Conservation (phyloP, 2,888 invertebrate species). For the Ellobium chinense region DNA sequence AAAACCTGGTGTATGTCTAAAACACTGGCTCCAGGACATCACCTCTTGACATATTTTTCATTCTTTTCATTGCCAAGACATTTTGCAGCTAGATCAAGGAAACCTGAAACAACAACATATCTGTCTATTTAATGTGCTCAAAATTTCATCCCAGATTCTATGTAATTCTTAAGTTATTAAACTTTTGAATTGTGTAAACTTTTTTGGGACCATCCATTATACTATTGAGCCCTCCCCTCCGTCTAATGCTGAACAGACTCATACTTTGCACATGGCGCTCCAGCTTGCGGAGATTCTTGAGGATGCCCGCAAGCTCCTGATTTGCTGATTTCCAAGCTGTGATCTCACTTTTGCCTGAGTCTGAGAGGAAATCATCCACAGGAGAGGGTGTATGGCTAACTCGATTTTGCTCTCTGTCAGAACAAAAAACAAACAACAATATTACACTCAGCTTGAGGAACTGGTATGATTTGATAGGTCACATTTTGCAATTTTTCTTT, state of each 20-base stretch:
- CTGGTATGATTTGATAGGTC: no score
- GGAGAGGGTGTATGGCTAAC: constrained; percentile 65
- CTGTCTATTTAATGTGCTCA: neutral
- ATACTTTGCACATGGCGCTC: constrained; percentile 81
- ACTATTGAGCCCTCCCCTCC: neutral
- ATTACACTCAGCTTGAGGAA: no score
- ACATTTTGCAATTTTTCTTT: no score
- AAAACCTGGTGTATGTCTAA: no score
- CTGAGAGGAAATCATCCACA: constrained; percentile 66
- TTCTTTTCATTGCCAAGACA: no score
- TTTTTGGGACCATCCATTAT: neutral
- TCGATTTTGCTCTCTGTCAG: constrained; percentile 47
- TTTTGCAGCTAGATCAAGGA: no score
- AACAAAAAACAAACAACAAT: no score
- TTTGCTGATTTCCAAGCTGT: constrained; percentile 77
- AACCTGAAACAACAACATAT: no score
- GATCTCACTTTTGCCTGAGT: constrained; percentile 64
- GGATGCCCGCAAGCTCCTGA: constrained; percentile 81
- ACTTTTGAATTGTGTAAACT: neutral
- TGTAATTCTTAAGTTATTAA: neutral
- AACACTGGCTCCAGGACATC: no score
- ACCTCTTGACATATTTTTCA: no score
- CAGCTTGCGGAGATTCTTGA: constrained; percentile 81
- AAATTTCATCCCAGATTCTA: neutral
- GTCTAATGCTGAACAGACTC: neutral